phyloP scores from a whole-genome alignment of 1,140 invertebrate species.

The Leucophenga varia region DNA sequence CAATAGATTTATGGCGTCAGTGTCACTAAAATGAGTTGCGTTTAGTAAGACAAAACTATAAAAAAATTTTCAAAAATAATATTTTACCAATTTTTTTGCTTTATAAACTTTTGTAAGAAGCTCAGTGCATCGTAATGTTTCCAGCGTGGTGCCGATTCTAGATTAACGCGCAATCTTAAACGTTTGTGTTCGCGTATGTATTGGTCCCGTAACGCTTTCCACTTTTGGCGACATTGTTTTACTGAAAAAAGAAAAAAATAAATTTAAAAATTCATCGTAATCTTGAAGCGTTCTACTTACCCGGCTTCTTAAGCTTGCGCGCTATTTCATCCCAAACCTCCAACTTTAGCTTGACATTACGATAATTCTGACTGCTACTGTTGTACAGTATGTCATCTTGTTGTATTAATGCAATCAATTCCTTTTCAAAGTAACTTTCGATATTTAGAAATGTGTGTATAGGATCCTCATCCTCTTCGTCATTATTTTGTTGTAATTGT shows the following conservation, averaged over 20 bases:
- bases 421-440: slow-evolving; percentile 51
- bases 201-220: slow-evolving; percentile 52
- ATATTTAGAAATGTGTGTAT: slow-evolving; percentile 51
- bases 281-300: slow-evolving; percentile 18
- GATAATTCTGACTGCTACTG: slow-evolving; percentile 46
- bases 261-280: neutral
- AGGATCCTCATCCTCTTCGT: slow-evolving; percentile 51
- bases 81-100: slow-evolving; percentile 37
- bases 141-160: slow-evolving; percentile 43
- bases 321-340: slow-evolving; percentile 51
- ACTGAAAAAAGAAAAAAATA: slow-evolving; percentile 17
- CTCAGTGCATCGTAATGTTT: slow-evolving; percentile 48
- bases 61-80: too few species aligned
- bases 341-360: slow-evolving; percentile 45
- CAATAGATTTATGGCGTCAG: slow-evolving; percentile 28
- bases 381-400: slow-evolving; percentile 50
- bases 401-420: slow-evolving; percentile 43
- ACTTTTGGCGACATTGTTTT: slow-evolving; percentile 47
- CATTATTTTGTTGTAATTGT: slow-evolving; percentile 16
- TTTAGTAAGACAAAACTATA: too few species aligned
- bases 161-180: slow-evolving; percentile 31
- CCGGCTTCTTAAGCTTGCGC: slow-evolving; percentile 44
- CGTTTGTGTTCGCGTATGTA: slow-evolving; percentile 53
- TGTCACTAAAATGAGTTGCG: slow-evolving; percentile 29
- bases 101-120: slow-evolving; percentile 49